Evolutionary conservation across 2,888 invertebrate species (phyloP), one percentile per base, ranked within the genome.

Genomic region (Laspeyria flexula): DNA sequence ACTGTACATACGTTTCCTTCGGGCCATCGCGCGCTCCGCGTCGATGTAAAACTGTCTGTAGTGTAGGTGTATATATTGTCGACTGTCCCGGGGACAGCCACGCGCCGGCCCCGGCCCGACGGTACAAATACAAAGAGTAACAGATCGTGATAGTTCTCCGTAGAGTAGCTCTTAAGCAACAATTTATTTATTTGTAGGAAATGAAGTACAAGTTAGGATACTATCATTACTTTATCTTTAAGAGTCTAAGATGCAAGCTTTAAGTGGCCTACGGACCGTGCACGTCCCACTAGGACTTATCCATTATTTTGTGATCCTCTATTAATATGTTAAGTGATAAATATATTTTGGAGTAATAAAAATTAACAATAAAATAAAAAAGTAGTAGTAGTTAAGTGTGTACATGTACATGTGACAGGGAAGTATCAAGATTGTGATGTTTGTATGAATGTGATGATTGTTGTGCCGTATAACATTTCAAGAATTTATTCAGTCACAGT

Each of bases 121-220:
- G n/a, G n/a, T n/a, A n/a, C n/a, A n/a, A n/a, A 55, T 46, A 54
- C 23, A 30, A 41, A 12, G 37, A 55, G 59, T 45, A 60, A 55
- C 58, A 45, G 54, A 60, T 64, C 70, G 79, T 76, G 75, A 79
- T 76, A 79, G 60, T 59, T 68, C 57, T 63, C 62, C 39, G 62
- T 64, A 65, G 25, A 25, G 9, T 31, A 31, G 60, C 61, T 54
- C 54, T 55, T 77, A 68, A 65, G 68, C 67, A 62, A 70, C 66
- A 72, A 76, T 83, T 72, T 86, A 87, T 88, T 88, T 87, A 85
- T 86, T 85, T 77, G 74, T 88, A 85, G 81, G 71, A 73, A 73
- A 81, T 75, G 67, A 80, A 88, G 88, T 88, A 88, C 90, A 88
- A 90, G 75, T 81, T 81, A 82, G 77, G 73, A 70, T 76, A 72